Evolutionary conservation across 2,888 invertebrate species (phyloP), one percentile per base, ranked within the genome.

Genomic region (Netelia melanura): DNA sequence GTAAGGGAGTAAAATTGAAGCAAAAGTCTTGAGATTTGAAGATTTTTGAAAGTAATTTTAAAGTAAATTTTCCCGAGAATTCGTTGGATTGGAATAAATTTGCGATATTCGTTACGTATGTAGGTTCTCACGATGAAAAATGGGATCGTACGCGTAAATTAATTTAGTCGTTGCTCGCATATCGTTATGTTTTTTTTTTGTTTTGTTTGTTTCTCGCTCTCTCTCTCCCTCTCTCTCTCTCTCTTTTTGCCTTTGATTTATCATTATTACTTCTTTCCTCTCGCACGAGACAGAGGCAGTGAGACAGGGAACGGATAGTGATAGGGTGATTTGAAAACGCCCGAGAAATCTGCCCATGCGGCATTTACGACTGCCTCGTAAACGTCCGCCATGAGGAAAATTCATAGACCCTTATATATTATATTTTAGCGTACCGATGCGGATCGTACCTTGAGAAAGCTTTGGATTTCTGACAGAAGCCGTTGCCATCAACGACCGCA

Each of bases 361-460:
- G 70, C 85, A 84, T 92, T 92, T 91, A 92, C 91, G 92, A 90
- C 89, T 86, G 86, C 84, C 89, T 91, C 92, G 91, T 92, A 92
- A 92, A 92, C 79, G 92, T 91, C 91, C 84, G 84, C 65, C 75
- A 83, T 78, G 87, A 80, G 87, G 83, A 87, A 89, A 91, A 91
- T 91, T 91, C 89, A 91, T 91, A 89, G 91, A 88, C 89, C 91
- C 89, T 87, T 89, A 90, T 30, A 30, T 86, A 81, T 87, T 86
- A 81, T 70, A 71, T 81, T 82, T 77, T 67, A 67, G 65, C 75
- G 70, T 65, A 30, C 70, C 70, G 74, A 61, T 70, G 74, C 61
- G 30, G 68, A 52, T 43, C 71, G n/a, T 78, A 70, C 30, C 17
- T 44, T 17, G 14, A 62, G 68, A 68, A 30, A n/a, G 14, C 30